phyloP scores from a whole-genome alignment of 1,140 invertebrate genomes.

The Ostrea edulis region DNA sequence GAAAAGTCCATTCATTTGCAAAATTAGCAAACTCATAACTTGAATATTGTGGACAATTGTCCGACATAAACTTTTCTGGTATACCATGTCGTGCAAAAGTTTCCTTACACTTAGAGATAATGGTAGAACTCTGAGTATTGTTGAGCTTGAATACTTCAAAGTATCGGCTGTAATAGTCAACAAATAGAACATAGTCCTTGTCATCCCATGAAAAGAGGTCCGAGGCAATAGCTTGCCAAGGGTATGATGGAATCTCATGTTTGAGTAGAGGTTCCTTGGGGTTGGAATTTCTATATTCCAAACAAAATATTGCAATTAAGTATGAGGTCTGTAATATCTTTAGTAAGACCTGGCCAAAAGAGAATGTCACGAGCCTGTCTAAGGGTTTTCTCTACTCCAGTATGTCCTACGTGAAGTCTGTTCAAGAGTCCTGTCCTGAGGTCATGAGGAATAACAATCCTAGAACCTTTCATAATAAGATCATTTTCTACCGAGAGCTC shows the following conservation, averaged over 20 bases:
- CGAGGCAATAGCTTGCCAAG: conserved; percentile 53
- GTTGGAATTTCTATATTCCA: conserved; percentile 49
- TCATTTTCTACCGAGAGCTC: conserved; percentile 35
- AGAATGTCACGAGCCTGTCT: conserved; percentile 47
- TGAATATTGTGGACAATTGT: conserved; percentile 40
- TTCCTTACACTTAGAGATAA: conserved; percentile 28
- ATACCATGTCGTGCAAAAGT: conserved; percentile 50
- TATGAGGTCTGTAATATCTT: conserved; percentile 61
- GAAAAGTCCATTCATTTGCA: too few relatives aligned
- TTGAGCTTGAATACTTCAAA: conserved; percentile 52
- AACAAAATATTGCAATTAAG: conserved; percentile 58
- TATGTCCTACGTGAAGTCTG: conserved; percentile 56
- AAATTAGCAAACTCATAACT: too few relatives aligned
- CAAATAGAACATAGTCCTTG: conserved; percentile 49
- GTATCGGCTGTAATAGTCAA: conserved; percentile 57
- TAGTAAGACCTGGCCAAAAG: conserved; percentile 64
- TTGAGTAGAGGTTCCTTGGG: conserved; percentile 53
- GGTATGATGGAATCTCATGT: conserved; percentile 47
- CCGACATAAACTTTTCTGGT: conserved; percentile 50
- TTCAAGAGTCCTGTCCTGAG: conserved; percentile 45
- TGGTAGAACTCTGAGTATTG: too few relatives aligned
- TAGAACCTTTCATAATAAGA: conserved; percentile 46
- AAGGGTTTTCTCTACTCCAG: conserved; percentile 52
- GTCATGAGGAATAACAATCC: conserved; percentile 33
- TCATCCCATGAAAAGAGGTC: conserved; percentile 54